Percentiles rank a stretch among this genome's conserved stretches.
phyloP scores from a whole-genome alignment of 2,888 invertebrate species.

The Hyposoter didymator region DNA sequence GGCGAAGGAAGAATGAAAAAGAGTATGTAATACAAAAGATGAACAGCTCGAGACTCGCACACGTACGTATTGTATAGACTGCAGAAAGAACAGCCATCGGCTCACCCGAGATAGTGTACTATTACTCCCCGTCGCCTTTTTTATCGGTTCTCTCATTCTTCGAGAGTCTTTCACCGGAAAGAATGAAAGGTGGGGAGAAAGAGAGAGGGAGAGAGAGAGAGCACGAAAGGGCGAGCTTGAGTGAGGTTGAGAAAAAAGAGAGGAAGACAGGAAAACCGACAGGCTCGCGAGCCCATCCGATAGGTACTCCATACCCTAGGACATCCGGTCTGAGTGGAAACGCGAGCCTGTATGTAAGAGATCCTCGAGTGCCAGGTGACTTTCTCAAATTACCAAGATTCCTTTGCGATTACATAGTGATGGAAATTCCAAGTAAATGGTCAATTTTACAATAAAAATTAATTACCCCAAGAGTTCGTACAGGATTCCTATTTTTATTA shows the following conservation, averaged over 20 bases:
- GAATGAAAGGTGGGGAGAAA: conserved; percentile 22
- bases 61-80: conserved; percentile 36
- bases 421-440: conserved; percentile 6
- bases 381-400: conserved; percentile 66
- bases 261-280: neutral
- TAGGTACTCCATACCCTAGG: conserved; percentile 53
- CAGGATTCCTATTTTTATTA: neutral
- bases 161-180: conserved; percentile 40
- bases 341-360: conserved; percentile 10
- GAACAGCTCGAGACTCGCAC: conserved; percentile 55
- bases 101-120: conserved; percentile 55
- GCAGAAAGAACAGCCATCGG: conserved; percentile 57
- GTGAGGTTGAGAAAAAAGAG: conserved; percentile 12
- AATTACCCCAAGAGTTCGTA: neutral
- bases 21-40: conserved; percentile 65
- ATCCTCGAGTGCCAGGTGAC: conserved; percentile 68
- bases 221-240: neutral
- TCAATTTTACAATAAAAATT: neutral
- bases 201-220: conserved; percentile 5
- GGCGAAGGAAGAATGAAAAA: conserved; percentile 55
- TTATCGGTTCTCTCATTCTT: conserved; percentile 58
- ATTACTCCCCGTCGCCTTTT: conserved; percentile 58
- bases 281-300: conserved; percentile 48
- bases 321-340: conserved; percentile 60
- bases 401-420: conserved; percentile 35